Base-by-base conservation (phyloP, 2,797 vertebrate species). In the Smutsia temminckii region DNA sequence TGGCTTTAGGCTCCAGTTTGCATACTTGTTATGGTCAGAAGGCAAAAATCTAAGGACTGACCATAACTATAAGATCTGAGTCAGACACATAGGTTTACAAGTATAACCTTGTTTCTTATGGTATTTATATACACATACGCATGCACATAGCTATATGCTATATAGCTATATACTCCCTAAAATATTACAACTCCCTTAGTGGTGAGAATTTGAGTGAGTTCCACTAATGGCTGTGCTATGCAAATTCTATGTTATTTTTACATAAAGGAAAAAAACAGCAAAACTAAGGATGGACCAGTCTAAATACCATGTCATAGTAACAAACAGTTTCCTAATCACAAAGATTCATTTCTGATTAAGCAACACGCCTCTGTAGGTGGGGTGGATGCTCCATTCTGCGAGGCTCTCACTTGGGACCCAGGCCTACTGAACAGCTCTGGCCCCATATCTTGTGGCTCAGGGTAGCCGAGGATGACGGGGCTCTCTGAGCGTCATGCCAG, bases 41-140 rank as follows among this genome's bases (percentile, higher is more conserved):
- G 64, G 14, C 4, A 53, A 9, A 25, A 29, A 13, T 12, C 53
- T 53, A 2, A 61, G 27, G 42, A 32, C 40, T 20, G 34, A 25
- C 5, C 29, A 1, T 1, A 16, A 1, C 1, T 2, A 2, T 9
- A 21, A 49, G 20, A 14, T 2, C 40, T 2, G 37, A 25, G 61
- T 42, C 80, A 14, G 53, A 42, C 6, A 16, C 11, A 23, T 1
- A 40, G 42, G 8, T 27, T 5, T 3, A 7, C 2, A 2, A 12
- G 37, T 17, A 1, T 11, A 16, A 16, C 37, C 59, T 34, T 40
- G 51, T 3, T 21, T 66, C 23, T 13, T 10, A 5, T 11, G 17
- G 2, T 20, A 13, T 5, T 6, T 37, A 27, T 9, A 34, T 7
- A 55, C 37, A 37, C 16, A 5, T 0, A 25, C 8, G 27, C 2